Percentiles rank a stretch among this genome's conserved stretches.
Evolutionary conservation across 2,888 invertebrate species (phyloP).

Genomic region (Dryococelus australis): DNA sequence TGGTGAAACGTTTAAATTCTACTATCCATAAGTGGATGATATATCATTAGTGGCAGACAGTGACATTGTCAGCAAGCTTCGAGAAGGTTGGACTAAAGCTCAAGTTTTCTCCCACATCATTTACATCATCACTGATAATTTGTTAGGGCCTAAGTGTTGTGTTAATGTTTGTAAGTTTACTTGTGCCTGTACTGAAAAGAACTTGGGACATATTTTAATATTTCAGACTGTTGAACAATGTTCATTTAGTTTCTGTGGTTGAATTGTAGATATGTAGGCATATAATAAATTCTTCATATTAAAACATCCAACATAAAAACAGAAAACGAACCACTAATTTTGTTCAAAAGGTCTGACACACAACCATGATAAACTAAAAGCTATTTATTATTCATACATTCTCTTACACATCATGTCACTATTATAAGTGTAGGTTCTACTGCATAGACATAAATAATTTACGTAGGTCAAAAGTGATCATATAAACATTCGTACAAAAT

Average conservation of each 20-base stretch:
- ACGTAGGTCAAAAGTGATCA: neutral
- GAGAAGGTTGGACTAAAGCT: neutral
- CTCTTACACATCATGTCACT: neutral
- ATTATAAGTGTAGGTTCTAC: neutral
- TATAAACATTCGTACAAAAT: neutral
- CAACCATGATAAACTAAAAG: too few relatives aligned
- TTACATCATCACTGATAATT: neutral
- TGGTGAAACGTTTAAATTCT: neutral
- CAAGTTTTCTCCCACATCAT: neutral
- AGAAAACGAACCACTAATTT: neutral
- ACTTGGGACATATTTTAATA: neutral
- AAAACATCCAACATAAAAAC: neutral
- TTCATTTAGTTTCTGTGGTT: neutral
- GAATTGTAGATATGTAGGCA: too few relatives aligned
- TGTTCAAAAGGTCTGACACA: neutral
- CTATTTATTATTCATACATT: too few relatives aligned
- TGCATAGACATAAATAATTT: neutral
- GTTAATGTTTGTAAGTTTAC: too few relatives aligned
- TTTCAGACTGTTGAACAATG: neutral
- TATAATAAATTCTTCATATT: neutral
- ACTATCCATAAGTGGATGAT: neutral
- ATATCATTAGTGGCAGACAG: neutral
- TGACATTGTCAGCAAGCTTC: neutral
- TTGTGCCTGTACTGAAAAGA: too few relatives aligned
- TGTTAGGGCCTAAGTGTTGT: neutral